phyloP scores from a whole-genome alignment of 92 coral and sea anemone species.

The Phenganax stokvisi region DNA sequence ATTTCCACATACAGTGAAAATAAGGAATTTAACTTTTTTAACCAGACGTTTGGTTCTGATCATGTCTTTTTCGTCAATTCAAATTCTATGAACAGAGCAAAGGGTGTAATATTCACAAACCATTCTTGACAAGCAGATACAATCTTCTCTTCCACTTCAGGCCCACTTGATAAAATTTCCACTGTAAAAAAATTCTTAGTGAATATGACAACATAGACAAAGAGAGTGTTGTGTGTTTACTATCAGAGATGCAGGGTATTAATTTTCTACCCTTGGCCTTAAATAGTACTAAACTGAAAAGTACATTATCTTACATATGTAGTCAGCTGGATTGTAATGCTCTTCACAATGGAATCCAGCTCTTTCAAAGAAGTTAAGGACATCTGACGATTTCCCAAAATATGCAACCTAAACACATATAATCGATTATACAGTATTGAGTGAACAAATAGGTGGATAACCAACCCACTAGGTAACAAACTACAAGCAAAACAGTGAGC shows the following conservation, averaged over 20 bases:
- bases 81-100: neutral
- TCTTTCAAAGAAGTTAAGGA: slow-evolving; percentile 66
- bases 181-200: slow-evolving; percentile 43
- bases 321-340: slow-evolving; percentile 90
- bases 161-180: slow-evolving; percentile 76
- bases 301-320: slow-evolving; percentile 61
- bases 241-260: neutral
- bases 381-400: slow-evolving; percentile 67
- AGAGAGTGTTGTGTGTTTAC: neutral
- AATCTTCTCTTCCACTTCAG: slow-evolving; percentile 57
- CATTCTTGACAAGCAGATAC: slow-evolving; percentile 67
- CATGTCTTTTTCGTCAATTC: neutral
- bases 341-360: slow-evolving; percentile 64
- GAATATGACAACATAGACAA: neutral
- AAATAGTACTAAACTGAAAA: neutral
- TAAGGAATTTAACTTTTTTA: neutral
- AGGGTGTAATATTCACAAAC: slow-evolving; percentile 35
- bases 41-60: neutral
- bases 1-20: neutral
- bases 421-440: too few relatives aligned
- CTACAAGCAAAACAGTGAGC: neutral
- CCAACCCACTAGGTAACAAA: neutral
- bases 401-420: slow-evolving; percentile 59
- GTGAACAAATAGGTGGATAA: too few relatives aligned
- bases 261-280: neutral